phyloP scores from a whole-genome alignment of 2,888 invertebrate genomes.

The Coenonympha glycerion region DNA sequence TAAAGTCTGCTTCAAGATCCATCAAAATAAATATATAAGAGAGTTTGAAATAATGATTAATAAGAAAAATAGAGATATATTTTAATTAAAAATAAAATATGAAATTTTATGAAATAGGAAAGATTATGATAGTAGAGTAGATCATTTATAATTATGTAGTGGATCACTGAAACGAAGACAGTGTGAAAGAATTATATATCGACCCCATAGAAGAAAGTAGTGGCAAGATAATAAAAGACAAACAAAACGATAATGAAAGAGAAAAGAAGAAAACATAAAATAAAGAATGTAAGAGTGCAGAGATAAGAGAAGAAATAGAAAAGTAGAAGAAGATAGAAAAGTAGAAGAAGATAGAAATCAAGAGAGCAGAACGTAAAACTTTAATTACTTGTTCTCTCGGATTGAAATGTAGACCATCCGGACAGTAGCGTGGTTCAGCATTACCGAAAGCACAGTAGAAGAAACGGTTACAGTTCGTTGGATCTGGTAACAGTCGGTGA shows the following conservation, averaged over 20 bases:
- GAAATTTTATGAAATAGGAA: too few relatives aligned
- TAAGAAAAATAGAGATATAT: too few relatives aligned
- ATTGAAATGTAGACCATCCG: conserved; percentile 34
- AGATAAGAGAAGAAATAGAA: background rate
- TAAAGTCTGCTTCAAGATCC: too few relatives aligned
- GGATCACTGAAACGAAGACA: too few relatives aligned
- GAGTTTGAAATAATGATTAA: too few relatives aligned
- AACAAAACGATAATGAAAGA: background rate
- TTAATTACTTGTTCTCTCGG: conserved; percentile 29
- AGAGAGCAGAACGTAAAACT: background rate
- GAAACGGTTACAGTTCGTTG: conserved; percentile 38
- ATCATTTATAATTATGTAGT: too few relatives aligned
- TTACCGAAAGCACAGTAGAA: conserved; percentile 39
- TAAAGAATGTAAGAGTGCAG: background rate
- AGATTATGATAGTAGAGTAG: too few relatives aligned
- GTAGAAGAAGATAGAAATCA: background rate
- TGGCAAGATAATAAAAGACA: too few relatives aligned
- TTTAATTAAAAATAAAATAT: too few relatives aligned
- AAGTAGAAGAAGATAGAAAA: background rate
- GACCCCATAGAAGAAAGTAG: background rate
- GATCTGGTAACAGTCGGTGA: conserved; percentile 38
- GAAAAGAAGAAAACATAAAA: background rate
- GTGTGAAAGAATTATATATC: too few relatives aligned
- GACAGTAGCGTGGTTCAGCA: conserved; percentile 27
- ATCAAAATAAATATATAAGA: too few relatives aligned